A percentile compares a stretch with the other conserved stretches of the same genome.
These are phyloP conservation scores for Cydia amplana DNA, from an alignment of 1,140 invertebrate species.

Conservation along the genomic window DNA sequence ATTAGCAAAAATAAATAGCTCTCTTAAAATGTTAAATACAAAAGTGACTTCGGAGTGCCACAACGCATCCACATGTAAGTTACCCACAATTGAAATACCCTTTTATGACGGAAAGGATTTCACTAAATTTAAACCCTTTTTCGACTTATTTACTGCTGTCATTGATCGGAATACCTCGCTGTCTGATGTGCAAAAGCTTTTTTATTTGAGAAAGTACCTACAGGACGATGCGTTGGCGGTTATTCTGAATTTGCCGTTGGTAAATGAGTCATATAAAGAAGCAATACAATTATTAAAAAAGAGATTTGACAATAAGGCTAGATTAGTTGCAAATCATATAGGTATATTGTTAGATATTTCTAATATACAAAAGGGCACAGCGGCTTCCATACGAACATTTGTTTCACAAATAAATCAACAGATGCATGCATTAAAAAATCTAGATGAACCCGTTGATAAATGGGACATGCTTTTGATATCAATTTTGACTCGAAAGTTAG, in stretches of 20 bases:
- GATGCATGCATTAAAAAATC: slow-evolving; percentile 44
- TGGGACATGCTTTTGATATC: slow-evolving; percentile 45
- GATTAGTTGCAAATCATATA: slow-evolving; percentile 33
- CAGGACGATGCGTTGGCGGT: slow-evolving; percentile 34
- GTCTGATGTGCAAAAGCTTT: slow-evolving; percentile 38
- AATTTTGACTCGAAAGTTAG: slow-evolving; percentile 38
- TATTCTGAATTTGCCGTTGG: slow-evolving; percentile 36
- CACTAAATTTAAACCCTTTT: slow-evolving; percentile 36
- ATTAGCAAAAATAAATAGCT: neutral
- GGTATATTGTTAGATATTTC: slow-evolving; percentile 34
- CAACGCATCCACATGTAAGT: slow-evolving; percentile 22
- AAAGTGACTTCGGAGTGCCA: neutral
- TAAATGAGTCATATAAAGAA: slow-evolving; percentile 36
- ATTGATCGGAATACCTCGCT: slow-evolving; percentile 36
- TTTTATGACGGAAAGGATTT: slow-evolving; percentile 37
- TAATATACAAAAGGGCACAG: neutral
- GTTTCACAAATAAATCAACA: slow-evolving; percentile 42
- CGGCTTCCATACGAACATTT: slow-evolving; percentile 40
- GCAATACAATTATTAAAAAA: slow-evolving; percentile 38
- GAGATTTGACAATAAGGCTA: slow-evolving; percentile 38
- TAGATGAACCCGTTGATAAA: slow-evolving; percentile 39
- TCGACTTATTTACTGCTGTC: slow-evolving; percentile 37
- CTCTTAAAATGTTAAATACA: slow-evolving; percentile 6
- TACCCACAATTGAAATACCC: slow-evolving; percentile 37
- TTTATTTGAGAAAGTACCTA: slow-evolving; percentile 39